Evolutionary conservation across 2,888 invertebrate species (phyloP).

Genomic region (Orchesellides sinensis): DNA sequence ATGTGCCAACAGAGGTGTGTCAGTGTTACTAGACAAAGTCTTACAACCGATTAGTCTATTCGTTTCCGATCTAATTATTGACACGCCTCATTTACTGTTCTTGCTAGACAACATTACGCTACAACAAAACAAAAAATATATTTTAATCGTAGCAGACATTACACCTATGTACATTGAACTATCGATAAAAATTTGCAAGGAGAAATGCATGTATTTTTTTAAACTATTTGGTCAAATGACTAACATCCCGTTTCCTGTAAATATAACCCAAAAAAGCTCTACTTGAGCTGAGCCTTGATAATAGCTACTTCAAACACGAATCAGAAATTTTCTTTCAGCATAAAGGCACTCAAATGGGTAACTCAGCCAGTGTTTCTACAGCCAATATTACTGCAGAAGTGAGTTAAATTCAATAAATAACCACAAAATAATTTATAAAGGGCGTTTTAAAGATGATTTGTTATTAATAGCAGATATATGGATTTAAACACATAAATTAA

Average conservation of each 20-base stretch:
- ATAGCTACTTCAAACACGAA: conserved; percentile 19
- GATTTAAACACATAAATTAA: no score
- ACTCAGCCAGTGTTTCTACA: conserved; percentile 22
- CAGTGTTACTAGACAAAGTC: conserved; percentile 15
- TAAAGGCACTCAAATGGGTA: conserved; percentile 43
- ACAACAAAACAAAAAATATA: background rate
- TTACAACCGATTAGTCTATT: conserved; percentile 20
- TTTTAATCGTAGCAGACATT: conserved; percentile 30
- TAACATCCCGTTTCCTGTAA: background rate
- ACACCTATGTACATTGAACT: conserved; percentile 30
- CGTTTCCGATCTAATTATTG: conserved; percentile 30
- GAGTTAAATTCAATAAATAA: conserved; percentile 23
- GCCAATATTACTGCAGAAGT: conserved; percentile 41
- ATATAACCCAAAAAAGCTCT: background rate
- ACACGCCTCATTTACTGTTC: conserved; percentile 27
- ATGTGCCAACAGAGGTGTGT: conserved; percentile 15
- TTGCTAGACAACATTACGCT: conserved; percentile 5
- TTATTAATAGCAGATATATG: conserved; percentile 13
- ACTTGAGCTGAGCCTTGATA: conserved; percentile 25
- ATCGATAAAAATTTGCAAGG: conserved; percentile 13
- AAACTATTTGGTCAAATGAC: background rate
- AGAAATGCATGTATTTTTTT: conserved; percentile 11
- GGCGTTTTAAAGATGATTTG: conserved; percentile 38
- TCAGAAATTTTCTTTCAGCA: background rate
- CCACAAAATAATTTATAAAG: conserved; percentile 21